Evolutionary conservation across 2,113 vertebrate species (phyloP).

Genomic region (Leptobrachium leishanense): DNA sequence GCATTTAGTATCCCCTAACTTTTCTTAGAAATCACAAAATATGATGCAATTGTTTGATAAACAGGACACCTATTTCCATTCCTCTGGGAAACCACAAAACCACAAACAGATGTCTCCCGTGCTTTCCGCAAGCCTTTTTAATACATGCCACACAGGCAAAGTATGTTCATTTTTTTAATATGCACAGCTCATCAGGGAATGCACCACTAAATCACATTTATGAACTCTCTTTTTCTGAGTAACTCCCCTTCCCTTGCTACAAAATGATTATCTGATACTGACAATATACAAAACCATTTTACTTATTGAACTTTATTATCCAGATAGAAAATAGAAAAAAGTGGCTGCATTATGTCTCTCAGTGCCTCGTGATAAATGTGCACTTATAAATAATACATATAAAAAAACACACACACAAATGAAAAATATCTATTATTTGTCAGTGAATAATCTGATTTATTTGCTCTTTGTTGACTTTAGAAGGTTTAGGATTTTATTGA

Average conservation of each 20-base stretch:
- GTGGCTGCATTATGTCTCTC: neutral
- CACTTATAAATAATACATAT: neutral
- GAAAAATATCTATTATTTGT: neutral
- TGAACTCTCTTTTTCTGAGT: slow-evolving; percentile 11
- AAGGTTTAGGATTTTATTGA: no score
- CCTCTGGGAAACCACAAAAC: slow-evolving; percentile 33
- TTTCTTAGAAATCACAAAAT: slow-evolving; percentile 10
- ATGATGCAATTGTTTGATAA: slow-evolving; percentile 33
- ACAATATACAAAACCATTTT: slow-evolving; percentile 24
- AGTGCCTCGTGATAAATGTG: neutral
- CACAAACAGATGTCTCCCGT: slow-evolving; percentile 41
- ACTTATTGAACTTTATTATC: neutral
- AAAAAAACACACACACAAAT: neutral
- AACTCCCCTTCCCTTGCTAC: neutral
- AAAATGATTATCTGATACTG: slow-evolving; percentile 37
- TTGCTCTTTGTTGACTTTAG: no score
- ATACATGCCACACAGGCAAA: slow-evolving; percentile 28
- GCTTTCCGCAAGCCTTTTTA: slow-evolving; percentile 12
- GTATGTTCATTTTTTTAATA: slow-evolving; percentile 15
- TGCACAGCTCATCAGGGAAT: slow-evolving; percentile 8
- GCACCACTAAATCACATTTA: slow-evolving; percentile 26
- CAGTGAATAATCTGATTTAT: no score
- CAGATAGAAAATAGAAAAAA: neutral
- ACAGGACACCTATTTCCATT: slow-evolving; percentile 33
- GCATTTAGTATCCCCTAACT: neutral